A percentile compares a stretch with the other conserved stretches of the same genome.
phyloP scores from a whole-genome alignment of 1,140 invertebrate genomes.

The Galleria mellonella region DNA sequence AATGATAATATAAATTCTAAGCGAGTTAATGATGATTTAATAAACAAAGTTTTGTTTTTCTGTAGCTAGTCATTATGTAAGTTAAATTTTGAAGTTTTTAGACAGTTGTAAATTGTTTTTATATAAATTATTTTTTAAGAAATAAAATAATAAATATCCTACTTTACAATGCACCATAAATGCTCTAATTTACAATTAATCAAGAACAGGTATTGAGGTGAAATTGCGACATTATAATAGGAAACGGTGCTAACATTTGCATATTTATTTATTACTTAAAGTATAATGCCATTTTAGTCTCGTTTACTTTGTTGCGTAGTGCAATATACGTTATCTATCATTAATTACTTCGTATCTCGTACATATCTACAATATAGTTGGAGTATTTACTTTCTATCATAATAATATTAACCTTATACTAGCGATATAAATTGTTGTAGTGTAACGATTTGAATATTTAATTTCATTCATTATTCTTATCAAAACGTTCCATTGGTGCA shows the following conservation, averaged over 20 bases:
- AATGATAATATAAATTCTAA: too few species aligned
- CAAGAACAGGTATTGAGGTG: too few species aligned
- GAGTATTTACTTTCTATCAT: background rate
- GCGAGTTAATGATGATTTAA: too few species aligned
- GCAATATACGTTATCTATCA: background rate
- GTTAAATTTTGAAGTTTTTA: too few species aligned
- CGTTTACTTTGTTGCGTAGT: too few species aligned
- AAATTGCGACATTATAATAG: too few species aligned
- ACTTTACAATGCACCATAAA: too few species aligned
- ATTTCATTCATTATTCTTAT: background rate
- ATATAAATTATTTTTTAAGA: too few species aligned
- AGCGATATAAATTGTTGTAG: background rate
- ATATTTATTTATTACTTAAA: constrained; percentile 9
- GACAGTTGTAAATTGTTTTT: too few species aligned
- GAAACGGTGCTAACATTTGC: background rate
- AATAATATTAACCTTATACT: background rate
- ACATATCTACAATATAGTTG: background rate
- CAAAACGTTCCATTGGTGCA: background rate
- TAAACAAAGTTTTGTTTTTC: background rate
- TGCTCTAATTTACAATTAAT: too few species aligned
- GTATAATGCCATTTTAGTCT: constrained; percentile 8
- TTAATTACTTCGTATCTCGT: background rate
- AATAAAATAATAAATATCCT: too few species aligned
- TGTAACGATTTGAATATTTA: too few species aligned
- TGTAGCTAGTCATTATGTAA: background rate